Percentiles rank a stretch among this genome's conserved stretches.
Evolutionary conservation across 2,113 vertebrate genomes (phyloP).

Genomic region (Chunga burmeisteri): DNA sequence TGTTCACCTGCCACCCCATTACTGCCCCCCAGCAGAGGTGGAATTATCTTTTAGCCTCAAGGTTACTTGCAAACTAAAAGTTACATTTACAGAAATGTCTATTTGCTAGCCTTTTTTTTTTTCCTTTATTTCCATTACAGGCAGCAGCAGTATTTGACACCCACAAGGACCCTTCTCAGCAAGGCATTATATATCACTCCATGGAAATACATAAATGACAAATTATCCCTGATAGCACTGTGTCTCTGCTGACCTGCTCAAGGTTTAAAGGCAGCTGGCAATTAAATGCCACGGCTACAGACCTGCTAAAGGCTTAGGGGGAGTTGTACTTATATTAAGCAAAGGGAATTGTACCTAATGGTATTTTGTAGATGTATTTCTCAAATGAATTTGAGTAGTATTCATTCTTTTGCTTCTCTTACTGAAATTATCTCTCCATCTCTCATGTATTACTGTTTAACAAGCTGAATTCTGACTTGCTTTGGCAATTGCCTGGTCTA

Average conservation of each 20-base stretch:
- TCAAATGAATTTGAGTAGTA: background rate
- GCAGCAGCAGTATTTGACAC: conserved; percentile 59
- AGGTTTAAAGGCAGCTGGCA: conserved; percentile 68
- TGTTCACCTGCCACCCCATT: conserved; percentile 33
- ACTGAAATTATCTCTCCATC: conserved; percentile 1
- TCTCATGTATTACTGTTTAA: conserved; percentile 7
- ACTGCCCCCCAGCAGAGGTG: conserved; percentile 18
- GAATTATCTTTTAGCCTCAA: conserved; percentile 43
- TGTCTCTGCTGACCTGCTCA: conserved; percentile 66
- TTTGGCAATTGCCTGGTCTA: conserved; percentile 11
- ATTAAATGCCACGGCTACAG: conserved; percentile 62
- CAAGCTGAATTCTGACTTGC: conserved; percentile 30
- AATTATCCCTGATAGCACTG: conserved; percentile 64
- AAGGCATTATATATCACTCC: conserved; percentile 67
- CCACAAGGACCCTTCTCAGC: conserved; percentile 69
- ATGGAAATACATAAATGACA: conserved; percentile 69
- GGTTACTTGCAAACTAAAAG: conserved; percentile 47
- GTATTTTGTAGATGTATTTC: background rate
- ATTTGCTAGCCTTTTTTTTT: conserved; percentile 40
- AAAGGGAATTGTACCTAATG: background rate
- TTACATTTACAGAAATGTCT: conserved; percentile 60
- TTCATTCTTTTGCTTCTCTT: conserved; percentile 15
- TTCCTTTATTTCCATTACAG: conserved; percentile 55
- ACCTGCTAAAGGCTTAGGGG: background rate
- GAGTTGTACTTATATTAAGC: conserved; percentile 2